phyloP scores from a whole-genome alignment of 2,797 vertebrate species.

The Platyrinchus mystaceus region DNA sequence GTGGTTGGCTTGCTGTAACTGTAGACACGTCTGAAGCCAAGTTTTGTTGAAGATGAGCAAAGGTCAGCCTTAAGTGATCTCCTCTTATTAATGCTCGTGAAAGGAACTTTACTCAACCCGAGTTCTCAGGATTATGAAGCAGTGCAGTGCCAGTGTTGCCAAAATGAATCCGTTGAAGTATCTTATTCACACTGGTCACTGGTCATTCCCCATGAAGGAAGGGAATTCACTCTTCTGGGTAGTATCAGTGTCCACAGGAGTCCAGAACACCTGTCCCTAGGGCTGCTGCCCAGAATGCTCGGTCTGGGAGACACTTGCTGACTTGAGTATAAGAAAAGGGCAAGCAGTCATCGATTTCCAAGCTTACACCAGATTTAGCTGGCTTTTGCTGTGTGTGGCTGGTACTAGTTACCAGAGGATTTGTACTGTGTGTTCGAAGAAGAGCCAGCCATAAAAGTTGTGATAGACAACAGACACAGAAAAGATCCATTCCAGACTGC shows the following conservation, averaged over 20 bases:
- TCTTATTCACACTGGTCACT: neutral
- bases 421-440: slow-evolving; percentile 57
- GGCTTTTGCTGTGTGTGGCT: slow-evolving; percentile 48
- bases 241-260: neutral
- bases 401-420: slow-evolving; percentile 61
- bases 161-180: neutral
- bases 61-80: neutral
- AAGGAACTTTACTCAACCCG: neutral
- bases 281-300: neutral
- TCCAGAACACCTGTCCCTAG: neutral
- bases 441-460: slow-evolving; percentile 45
- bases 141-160: neutral
- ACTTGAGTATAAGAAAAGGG: neutral
- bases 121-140: neutral
- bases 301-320: neutral
- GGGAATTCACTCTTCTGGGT: neutral
- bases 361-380: slow-evolving; percentile 23
- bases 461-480: slow-evolving; percentile 47
- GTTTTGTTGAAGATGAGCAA: neutral
- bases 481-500: slow-evolving; percentile 56
- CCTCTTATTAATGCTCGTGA: neutral
- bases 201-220: neutral
- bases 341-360: neutral
- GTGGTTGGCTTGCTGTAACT: neutral
- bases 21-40: neutral